Evolutionary conservation across 2,797 vertebrate genomes (phyloP), one percentile per base, ranked within the genome.

Genomic region (Anniella stebbinsi): DNA sequence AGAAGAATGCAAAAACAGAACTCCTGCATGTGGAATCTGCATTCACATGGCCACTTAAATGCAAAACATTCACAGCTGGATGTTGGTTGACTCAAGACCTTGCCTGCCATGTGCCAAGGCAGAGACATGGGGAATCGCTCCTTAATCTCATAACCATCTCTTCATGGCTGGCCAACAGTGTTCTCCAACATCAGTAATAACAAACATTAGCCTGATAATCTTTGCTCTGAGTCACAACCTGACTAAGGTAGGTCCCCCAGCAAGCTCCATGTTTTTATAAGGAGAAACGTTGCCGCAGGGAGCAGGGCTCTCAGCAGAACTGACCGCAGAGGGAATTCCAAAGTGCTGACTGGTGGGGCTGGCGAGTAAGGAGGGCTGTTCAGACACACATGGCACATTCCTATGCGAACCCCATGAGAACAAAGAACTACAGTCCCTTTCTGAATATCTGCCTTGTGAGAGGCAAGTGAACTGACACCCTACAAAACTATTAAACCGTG

Each of bases 261-360:
- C 41, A 92, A 93, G 38, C 57, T 90, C 36, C 45, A 63, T n/a
- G 33, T 80, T 84, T 75, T 88, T n/a, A 73, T 60, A 80, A 94
- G 78, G 76, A 28, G 15, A 92, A 57, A 23, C 57, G 48, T 83
- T 51, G 33, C n/a, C 60, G 9, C 70, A 69, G 48, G 78, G 30
- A 66, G 45, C 28, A 67, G 60, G 51, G 45, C 48, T 75, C 33
- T 69, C 28, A 51, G 54, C 4, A 70, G 67, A 11, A 86, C 57
- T 78, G 87, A 83, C 72, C 0, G 0, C 66, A 87, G 81, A 84
- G 48, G 69, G 91, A 91, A 89, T 77, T 87, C 0, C 0, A 89
- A 93, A 0, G 0, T 88, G 80, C 87, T 92, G 89, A 75, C 1
- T 12, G 72, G 70, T 17, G 76, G 41, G 9, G 48, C 18, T 17